Evolutionary conservation across 2,888 invertebrate species (phyloP).

Genomic region (Gari tellinella): DNA sequence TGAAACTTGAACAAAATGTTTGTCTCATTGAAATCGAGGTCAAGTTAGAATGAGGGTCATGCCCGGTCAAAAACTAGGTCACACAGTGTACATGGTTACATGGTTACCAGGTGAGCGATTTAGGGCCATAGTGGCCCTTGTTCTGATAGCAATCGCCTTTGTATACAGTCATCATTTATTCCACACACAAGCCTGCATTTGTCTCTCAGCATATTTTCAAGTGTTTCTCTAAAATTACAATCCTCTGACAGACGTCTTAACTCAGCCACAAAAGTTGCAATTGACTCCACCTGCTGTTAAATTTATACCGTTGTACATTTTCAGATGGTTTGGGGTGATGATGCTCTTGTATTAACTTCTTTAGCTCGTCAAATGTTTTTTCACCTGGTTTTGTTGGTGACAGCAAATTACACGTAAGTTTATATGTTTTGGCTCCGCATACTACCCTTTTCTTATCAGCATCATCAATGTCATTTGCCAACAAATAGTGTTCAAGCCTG

Average conservation of each 20-base stretch:
- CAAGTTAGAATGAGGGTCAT: no score
- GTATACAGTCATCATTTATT: slow-evolving; percentile 40
- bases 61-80: no score
- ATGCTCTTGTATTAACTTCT: slow-evolving; percentile 31
- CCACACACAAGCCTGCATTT: slow-evolving; percentile 49
- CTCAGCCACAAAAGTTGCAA: slow-evolving; percentile 31
- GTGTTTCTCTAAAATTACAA: slow-evolving; percentile 40
- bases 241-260: slow-evolving; percentile 39
- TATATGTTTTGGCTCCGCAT: slow-evolving; percentile 28
- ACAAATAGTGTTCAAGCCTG: slow-evolving; percentile 33
- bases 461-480: slow-evolving; percentile 27
- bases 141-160: slow-evolving; percentile 38
- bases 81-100: no score
- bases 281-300: slow-evolving; percentile 6
- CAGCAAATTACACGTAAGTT: slow-evolving; percentile 20
- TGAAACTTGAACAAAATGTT: no score
- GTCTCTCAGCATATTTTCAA: slow-evolving; percentile 43
- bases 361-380: slow-evolving; percentile 15
- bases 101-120: no score
- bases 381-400: slow-evolving; percentile 22
- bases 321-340: slow-evolving; percentile 38
- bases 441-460: slow-evolving; percentile 13
- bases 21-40: no score
- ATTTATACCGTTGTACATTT: slow-evolving; percentile 46
- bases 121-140: no score